Percentiles rank a stretch among this genome's conserved stretches.
These are phyloP conservation scores for Larimichthys crocea DNA, from an alignment of 2,113 vertebrate species.

Conservation along the genomic window DNA sequence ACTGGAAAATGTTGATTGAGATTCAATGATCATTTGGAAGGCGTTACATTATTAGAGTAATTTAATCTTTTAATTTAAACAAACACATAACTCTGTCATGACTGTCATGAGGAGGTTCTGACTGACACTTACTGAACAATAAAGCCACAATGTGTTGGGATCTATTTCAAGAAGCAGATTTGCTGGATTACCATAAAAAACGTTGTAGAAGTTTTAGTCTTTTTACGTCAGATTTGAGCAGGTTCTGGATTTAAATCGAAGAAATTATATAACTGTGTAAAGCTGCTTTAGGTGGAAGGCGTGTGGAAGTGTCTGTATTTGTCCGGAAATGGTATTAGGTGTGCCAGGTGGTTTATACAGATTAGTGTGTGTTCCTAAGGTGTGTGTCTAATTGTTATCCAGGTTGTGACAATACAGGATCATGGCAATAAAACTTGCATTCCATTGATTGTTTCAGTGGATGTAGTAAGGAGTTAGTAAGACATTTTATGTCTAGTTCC, in stretches of 20 bases:
- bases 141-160: neutral
- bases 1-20: slow-evolving; percentile 37
- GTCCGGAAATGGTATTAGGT: slow-evolving; percentile 52
- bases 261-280: neutral
- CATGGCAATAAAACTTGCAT: slow-evolving; percentile 22
- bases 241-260: neutral
- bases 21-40: slow-evolving; percentile 13
- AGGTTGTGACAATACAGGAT: slow-evolving; percentile 47
- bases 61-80: neutral
- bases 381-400: slow-evolving; percentile 54
- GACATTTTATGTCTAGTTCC: no score
- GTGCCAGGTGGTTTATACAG: slow-evolving; percentile 52
- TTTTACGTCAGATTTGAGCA: neutral
- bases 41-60: neutral
- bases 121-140: neutral
- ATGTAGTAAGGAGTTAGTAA: neutral
- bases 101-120: neutral
- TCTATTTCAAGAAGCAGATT: neutral
- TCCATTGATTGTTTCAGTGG: slow-evolving; percentile 15
- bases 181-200: neutral
- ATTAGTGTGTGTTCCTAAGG: slow-evolving; percentile 61
- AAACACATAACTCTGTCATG: neutral
- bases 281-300: slow-evolving; percentile 11
- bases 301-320: slow-evolving; percentile 44
- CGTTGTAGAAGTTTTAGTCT: neutral